phyloP scores from a whole-genome alignment of 2,797 vertebrate species.

The Bradypus variegatus region DNA sequence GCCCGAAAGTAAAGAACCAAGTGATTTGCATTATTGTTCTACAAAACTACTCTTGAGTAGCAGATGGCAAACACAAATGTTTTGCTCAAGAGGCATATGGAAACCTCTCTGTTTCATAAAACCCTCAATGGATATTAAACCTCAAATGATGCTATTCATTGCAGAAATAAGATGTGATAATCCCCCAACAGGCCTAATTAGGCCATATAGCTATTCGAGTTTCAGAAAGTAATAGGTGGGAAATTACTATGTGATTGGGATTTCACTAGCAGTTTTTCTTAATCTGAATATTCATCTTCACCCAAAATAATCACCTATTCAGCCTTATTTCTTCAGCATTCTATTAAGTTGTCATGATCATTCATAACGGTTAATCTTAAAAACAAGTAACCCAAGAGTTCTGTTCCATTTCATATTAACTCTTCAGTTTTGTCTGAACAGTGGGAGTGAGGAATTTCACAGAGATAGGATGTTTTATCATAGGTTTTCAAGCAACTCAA shows the following conservation, averaged over 20 bases:
- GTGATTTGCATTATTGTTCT: slow-evolving; percentile 71
- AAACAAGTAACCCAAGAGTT: slow-evolving; percentile 46
- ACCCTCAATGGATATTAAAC: slow-evolving; percentile 69
- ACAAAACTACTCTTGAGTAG: slow-evolving; percentile 67
- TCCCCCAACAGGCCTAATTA: slow-evolving; percentile 55
- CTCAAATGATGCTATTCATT: slow-evolving; percentile 46
- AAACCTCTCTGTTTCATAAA: slow-evolving; percentile 69
- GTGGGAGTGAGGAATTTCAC: slow-evolving; percentile 17
- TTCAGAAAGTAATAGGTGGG: slow-evolving; percentile 57
- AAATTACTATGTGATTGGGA: slow-evolving; percentile 50
- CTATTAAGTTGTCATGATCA: slow-evolving; percentile 32
- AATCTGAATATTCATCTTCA: slow-evolving; percentile 59
- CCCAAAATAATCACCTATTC: slow-evolving; percentile 56
- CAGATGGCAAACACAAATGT: slow-evolving; percentile 73
- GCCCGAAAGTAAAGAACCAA: slow-evolving; percentile 62
- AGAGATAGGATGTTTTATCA: background rate
- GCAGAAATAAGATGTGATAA: slow-evolving; percentile 56
- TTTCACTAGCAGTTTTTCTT: slow-evolving; percentile 60
- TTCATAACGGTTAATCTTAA: slow-evolving; percentile 52
- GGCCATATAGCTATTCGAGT: slow-evolving; percentile 20
- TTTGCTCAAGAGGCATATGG: slow-evolving; percentile 69
- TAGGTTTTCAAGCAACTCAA: slow-evolving; percentile 7
- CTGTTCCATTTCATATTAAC: slow-evolving; percentile 40
- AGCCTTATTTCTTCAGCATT: slow-evolving; percentile 44
- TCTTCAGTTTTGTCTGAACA: background rate